phyloP scores from a whole-genome alignment of 1,140 invertebrate genomes.

The Cardiocondyla obscurior region DNA sequence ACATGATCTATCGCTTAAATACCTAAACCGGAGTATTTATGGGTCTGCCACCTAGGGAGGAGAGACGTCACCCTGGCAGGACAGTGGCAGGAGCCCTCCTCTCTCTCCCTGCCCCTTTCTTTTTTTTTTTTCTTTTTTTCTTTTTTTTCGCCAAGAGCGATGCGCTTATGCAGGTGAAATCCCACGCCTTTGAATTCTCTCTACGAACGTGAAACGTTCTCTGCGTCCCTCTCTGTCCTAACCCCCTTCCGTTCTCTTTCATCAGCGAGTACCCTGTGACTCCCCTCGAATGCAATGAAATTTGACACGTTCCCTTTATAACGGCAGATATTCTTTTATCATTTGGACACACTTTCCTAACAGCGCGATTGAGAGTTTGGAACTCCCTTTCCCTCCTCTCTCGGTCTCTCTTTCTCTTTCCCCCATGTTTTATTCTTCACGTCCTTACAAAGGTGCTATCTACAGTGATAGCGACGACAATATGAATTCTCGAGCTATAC shows the following conservation, averaged over 20 bases:
- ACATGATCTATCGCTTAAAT: constrained; percentile 83
- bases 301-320: constrained; percentile 68
- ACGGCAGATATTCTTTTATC: constrained; percentile 68
- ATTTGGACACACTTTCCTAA: constrained; percentile 75
- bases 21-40: constrained; percentile 80
- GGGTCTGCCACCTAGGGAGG: constrained; percentile 55
- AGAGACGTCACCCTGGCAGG: constrained; percentile 8
- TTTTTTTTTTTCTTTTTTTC: not conserved
- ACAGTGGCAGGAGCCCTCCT: constrained; percentile 28
- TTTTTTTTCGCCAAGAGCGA: constrained; percentile 32
- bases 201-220: constrained; percentile 29
- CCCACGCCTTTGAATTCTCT: constrained; percentile 68
- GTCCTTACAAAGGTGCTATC: constrained; percentile 37
- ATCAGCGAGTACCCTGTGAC: constrained; percentile 6
- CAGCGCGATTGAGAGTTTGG: constrained; percentile 1
- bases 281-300: constrained; percentile 62
- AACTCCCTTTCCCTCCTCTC: not conserved
- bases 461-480: constrained; percentile 42
- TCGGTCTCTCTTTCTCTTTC: constrained; percentile 41
- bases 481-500: constrained; percentile 28
- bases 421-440: constrained; percentile 14
- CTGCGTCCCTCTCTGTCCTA: constrained; percentile 15
- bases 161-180: constrained; percentile 65
- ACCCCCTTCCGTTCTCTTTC: constrained; percentile 13
- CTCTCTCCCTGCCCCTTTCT: constrained; percentile 17